These are phyloP conservation scores for Gavialis gangeticus DNA, from an alignment of 2,113 vertebrate species.

Conservation along the genomic window DNA sequence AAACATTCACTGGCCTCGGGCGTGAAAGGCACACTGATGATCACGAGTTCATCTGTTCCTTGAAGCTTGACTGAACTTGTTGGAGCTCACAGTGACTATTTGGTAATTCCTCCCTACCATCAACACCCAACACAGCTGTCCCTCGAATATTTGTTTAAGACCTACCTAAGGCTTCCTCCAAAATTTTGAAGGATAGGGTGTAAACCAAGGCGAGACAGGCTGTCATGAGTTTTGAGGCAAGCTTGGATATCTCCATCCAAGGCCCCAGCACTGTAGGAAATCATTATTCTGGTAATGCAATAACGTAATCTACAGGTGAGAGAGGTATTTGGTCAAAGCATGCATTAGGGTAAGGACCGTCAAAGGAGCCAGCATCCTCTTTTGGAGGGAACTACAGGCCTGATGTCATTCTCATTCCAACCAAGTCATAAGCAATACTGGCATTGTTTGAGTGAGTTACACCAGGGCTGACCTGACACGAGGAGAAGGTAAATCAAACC, in stretches of 20 bases:
- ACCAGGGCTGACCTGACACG: neutral
- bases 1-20: neutral
- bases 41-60: neutral
- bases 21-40: fast-evolving
- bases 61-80: neutral
- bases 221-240: neutral
- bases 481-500: fast-evolving
- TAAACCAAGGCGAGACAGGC: neutral
- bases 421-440: neutral
- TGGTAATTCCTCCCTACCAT: neutral
- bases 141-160: neutral
- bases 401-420: neutral
- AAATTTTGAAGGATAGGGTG: neutral
- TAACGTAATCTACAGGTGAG: neutral
- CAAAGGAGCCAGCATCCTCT: fast-evolving
- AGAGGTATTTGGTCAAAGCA: neutral
- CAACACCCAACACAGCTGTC: neutral
- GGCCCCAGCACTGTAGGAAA: neutral
- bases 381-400: neutral
- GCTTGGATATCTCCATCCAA: neutral
- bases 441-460: neutral
- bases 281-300: neutral
- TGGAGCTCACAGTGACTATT: neutral
- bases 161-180: neutral
- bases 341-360: fast-evolving